Evolutionary conservation across 2,888 invertebrate species (phyloP).

Genomic region (Octonoba sinensis): DNA sequence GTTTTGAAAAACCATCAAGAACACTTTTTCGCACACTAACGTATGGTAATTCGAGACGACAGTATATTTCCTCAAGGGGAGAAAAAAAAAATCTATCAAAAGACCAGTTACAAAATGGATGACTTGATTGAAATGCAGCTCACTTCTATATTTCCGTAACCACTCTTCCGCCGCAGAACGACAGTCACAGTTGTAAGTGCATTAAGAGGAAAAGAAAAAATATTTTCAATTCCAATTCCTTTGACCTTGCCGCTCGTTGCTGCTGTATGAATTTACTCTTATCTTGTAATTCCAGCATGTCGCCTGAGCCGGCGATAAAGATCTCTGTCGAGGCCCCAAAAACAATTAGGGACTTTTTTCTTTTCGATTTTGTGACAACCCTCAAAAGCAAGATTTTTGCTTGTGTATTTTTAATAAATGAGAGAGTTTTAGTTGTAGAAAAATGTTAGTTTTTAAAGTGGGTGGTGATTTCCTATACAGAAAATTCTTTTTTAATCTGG

Average conservation of each 20-base stretch:
- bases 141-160: conserved; percentile 16
- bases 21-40: too few relatives aligned
- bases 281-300: conserved; percentile 60
- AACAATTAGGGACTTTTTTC: conserved; percentile 53
- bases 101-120: too few relatives aligned
- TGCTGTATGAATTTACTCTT: conserved; percentile 44
- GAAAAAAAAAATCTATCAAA: too few relatives aligned
- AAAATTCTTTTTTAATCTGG: too few relatives aligned
- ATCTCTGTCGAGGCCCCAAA: conserved; percentile 28
- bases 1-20: too few relatives aligned
- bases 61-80: too few relatives aligned
- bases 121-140: conserved; percentile 1
- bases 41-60: too few relatives aligned
- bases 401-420: conserved; percentile 30
- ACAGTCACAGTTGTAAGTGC: conserved; percentile 13
- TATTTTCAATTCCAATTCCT: conserved; percentile 27
- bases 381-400: conserved; percentile 25
- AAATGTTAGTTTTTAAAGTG: too few relatives aligned
- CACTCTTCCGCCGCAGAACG: conserved; percentile 46
- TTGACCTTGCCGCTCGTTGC: conserved; percentile 48
- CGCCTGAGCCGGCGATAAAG: conserved; percentile 40
- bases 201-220: conserved; percentile 14
- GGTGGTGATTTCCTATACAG: too few relatives aligned
- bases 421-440: neutral
- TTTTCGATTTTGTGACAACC: conserved; percentile 17